Evolutionary conservation across 2,888 invertebrate genomes (phyloP).

Genomic region (Venusia cambrica): DNA sequence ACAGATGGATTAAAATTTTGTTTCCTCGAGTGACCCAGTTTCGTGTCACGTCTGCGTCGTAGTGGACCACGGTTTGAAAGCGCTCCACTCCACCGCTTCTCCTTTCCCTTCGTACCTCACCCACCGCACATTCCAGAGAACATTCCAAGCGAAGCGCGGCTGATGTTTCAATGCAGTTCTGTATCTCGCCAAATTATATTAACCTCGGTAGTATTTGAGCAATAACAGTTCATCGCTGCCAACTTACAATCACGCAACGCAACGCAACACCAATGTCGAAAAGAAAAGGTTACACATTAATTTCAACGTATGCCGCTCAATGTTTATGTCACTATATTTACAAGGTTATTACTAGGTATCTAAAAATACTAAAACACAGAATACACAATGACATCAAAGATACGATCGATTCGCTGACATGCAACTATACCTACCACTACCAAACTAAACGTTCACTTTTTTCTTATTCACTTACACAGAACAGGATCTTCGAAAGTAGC

Average conservation of each 20-base stretch:
- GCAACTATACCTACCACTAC: slow-evolving; percentile 16
- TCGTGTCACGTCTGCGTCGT: slow-evolving; percentile 32
- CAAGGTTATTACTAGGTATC: too few relatives aligned
- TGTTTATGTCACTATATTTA: too few relatives aligned
- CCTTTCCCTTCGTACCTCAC: slow-evolving; percentile 23
- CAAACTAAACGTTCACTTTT: too few relatives aligned
- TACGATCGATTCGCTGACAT: slow-evolving; percentile 22
- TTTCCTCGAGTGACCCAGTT: slow-evolving; percentile 55
- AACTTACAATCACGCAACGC: slow-evolving; percentile 20
- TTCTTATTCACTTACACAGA: slow-evolving; percentile 30
- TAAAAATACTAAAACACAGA: too few relatives aligned
- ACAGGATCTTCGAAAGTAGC: slow-evolving; percentile 35
- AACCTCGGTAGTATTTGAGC: slow-evolving; percentile 27
- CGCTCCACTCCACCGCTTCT: slow-evolving; percentile 24
- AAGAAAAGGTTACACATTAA: slow-evolving; percentile 8
- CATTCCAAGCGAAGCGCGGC: slow-evolving; percentile 22
- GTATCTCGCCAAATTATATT: slow-evolving; percentile 26
- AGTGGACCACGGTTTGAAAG: slow-evolving; percentile 41
- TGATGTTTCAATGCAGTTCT: slow-evolving; percentile 22
- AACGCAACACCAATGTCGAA: slow-evolving; percentile 11
- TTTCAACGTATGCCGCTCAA: too few relatives aligned
- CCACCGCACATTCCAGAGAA: slow-evolving; percentile 16
- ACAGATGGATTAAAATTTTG: slow-evolving; percentile 26
- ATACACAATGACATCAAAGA: too few relatives aligned
- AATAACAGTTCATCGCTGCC: slow-evolving; percentile 15